Conservation (phyloP, 2,113 vertebrate genomes). For the Casuarius casuarius region DNA sequence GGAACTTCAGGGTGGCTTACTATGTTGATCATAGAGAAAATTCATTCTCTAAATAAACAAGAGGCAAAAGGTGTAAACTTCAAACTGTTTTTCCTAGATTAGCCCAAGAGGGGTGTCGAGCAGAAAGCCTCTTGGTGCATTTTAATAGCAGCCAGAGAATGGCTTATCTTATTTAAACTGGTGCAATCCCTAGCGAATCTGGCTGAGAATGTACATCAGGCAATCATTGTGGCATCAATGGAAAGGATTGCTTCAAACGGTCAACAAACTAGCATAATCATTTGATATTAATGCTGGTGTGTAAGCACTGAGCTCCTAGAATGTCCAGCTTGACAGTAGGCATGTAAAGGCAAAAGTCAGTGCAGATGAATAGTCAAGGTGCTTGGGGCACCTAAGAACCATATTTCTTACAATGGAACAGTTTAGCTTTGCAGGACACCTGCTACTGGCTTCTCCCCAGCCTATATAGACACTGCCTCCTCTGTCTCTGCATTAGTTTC, state of each 20-base stretch:
- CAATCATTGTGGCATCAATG: background rate
- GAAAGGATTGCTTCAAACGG: conserved; percentile 5
- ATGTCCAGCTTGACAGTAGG: background rate
- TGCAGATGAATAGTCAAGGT: background rate
- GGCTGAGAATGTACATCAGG: conserved; percentile 29
- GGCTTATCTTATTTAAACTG: conserved; percentile 35
- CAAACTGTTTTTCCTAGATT: accelerated
- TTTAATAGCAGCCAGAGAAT: conserved; percentile 26
- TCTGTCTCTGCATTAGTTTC: background rate
- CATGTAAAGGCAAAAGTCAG: background rate
- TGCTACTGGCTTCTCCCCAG: background rate
- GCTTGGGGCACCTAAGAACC: background rate
- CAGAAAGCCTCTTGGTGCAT: background rate
- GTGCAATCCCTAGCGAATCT: conserved; percentile 43
- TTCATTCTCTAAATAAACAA: background rate
- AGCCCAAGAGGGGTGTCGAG: background rate
- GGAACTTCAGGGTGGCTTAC: background rate
- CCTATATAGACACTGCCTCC: background rate
- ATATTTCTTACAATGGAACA: background rate
- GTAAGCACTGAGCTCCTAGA: background rate
- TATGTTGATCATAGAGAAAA: background rate
- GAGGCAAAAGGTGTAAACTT: background rate
- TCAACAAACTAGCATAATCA: background rate
- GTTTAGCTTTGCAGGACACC: background rate
- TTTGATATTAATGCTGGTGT: background rate